Base-by-base conservation (phyloP, 2,888 invertebrate species). In the Zonitis immaculata region DNA sequence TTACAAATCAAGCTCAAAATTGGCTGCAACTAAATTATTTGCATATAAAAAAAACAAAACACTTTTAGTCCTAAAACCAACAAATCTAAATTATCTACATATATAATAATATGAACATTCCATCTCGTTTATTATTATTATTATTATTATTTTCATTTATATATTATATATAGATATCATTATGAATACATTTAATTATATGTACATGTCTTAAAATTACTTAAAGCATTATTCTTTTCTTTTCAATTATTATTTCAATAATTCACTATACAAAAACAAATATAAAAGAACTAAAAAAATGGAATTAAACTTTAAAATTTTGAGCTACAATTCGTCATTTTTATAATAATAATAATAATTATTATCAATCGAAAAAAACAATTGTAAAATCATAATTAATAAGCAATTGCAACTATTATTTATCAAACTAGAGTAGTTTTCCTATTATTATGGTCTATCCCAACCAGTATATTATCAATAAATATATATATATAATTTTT, bases 161-260 rank as follows among this genome's bases (percentile, higher is more conserved):
- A 22, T 22, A 22, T 22, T 22, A 22, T 22, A n/a, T 63, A 62
- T 63, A 64, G 57, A 57, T 64, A 62, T 56, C 60, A 63, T 63
- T 64, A 62, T 56, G 59, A 63, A 62, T 57, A 68, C 65, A 67
- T 57, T 63, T 62, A 67, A 64, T 57, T 68, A 69, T n/a, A n/a
- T 71, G 57, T 70, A 71, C 69, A 70, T 49, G 42, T 57, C 68
- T 68, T 70, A 68, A 60, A 61, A 61, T 66, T 71, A 71, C 64
- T 71, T 71, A 72, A 72, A 72, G 72, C 72, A 69, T 70, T 67
- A 62, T 63, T 66, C 59, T 62, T 67, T 66, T n/a, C n/a, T n/a
- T n/a, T n/a, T n/a, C n/a, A n/a, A n/a, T n/a, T n/a, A n/a, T n/a
- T 60, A 62, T 62, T 51, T 47, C 56, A 51, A 46, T 42, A 45